Evolutionary conservation across 2,797 vertebrate species (phyloP).

Genomic region (Calcarius lapponicus): DNA sequence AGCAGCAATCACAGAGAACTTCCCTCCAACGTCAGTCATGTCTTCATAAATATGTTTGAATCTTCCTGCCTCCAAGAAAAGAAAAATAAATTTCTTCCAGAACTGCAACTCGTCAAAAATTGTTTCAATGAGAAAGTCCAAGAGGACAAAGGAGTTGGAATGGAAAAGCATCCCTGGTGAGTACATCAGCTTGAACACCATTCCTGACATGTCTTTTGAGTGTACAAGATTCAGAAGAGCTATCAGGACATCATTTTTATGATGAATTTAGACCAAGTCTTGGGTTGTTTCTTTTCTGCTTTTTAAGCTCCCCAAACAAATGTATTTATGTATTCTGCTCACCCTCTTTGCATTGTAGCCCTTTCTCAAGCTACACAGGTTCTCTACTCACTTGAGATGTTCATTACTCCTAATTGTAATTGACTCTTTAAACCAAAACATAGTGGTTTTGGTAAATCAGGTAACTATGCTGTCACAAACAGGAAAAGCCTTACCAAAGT

Average conservation of each 20-base stretch:
- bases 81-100: background rate
- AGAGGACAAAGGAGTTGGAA: background rate
- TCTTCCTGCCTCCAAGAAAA: background rate
- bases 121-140: background rate
- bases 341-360: background rate
- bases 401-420: background rate
- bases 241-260: background rate
- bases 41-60: background rate
- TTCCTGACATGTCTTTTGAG: background rate
- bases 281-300: background rate
- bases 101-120: background rate
- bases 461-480: background rate
- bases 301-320: background rate
- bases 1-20: background rate
- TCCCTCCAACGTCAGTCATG: background rate
- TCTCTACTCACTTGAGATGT: background rate
- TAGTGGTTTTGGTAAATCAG: background rate
- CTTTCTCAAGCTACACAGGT: background rate
- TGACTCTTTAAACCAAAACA: background rate
- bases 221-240: background rate
- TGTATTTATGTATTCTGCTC: background rate
- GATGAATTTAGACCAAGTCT: background rate
- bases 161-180: background rate
- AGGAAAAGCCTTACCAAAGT: conserved; percentile 12
- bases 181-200: background rate